Percentiles rank a stretch among this genome's conserved stretches.
Conservation (phyloP, 1,140 invertebrate genomes). For the Drusus annulatus region DNA sequence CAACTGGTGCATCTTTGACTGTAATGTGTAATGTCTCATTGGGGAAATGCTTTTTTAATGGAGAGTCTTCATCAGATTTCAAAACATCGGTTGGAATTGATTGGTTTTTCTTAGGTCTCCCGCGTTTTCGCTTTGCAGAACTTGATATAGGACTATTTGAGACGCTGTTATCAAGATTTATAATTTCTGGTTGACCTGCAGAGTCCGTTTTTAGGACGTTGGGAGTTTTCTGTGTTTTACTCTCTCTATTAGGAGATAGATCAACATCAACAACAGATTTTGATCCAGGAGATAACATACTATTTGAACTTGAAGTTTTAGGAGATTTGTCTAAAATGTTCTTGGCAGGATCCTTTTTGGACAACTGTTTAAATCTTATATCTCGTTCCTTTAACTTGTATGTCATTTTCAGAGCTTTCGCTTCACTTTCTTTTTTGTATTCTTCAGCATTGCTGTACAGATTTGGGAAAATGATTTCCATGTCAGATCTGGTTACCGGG, state of each 20-base stretch:
- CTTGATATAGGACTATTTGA: slow-evolving; percentile 29
- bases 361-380: slow-evolving; percentile 14
- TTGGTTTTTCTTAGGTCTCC: slow-evolving; percentile 48
- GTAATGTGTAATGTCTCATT: background rate
- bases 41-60: background rate
- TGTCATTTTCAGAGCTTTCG: slow-evolving; percentile 13
- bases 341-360: slow-evolving; percentile 15
- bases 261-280: background rate
- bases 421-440: slow-evolving; percentile 26
- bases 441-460: slow-evolving; percentile 30
- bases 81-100: slow-evolving; percentile 11
- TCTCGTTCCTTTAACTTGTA: slow-evolving; percentile 10
- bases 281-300: background rate
- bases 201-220: background rate
- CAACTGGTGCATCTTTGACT: too few relatives aligned
- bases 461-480: slow-evolving; percentile 67
- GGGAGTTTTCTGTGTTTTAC: background rate
- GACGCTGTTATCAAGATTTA: background rate
- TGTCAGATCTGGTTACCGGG: slow-evolving; percentile 66
- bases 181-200: background rate
- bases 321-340: slow-evolving; percentile 28
- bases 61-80: background rate
- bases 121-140: slow-evolving; percentile 52
- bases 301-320: background rate
- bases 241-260: background rate